Conservation (phyloP, 2,888 invertebrate species). For the Leucoptera coffeella region DNA sequence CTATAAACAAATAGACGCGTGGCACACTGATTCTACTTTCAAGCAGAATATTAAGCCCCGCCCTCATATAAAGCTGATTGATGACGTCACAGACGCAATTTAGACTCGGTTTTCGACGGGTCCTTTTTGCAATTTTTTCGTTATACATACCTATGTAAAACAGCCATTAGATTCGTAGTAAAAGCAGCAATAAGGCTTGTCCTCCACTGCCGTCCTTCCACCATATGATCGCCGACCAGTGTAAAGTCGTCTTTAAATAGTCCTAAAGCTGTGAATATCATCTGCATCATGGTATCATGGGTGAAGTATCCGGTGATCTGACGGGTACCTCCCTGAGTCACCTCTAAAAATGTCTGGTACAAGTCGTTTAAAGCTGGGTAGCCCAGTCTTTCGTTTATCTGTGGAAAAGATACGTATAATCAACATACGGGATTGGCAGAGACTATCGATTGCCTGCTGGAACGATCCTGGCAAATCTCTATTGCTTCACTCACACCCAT, state of each 20-base stretch:
- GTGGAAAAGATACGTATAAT: not conserved
- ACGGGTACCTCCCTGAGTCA: slow-evolving; percentile 14
- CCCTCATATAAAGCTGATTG: too few relatives aligned
- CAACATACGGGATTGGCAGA: not conserved
- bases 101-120: too few relatives aligned
- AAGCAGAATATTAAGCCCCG: too few relatives aligned
- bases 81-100: too few relatives aligned
- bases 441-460: too few relatives aligned
- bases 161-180: slow-evolving; percentile 64
- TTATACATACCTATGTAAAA: slow-evolving; percentile 68
- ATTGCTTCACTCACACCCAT: too few relatives aligned
- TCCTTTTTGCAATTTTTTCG: too few relatives aligned
- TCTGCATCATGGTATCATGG: slow-evolving; percentile 60
- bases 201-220: slow-evolving; percentile 56
- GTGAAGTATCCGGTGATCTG: slow-evolving; percentile 63
- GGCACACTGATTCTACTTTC: too few relatives aligned
- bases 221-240: slow-evolving; percentile 51
- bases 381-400: slow-evolving; percentile 31
- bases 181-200: slow-evolving; percentile 64
- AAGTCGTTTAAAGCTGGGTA: slow-evolving; percentile 63
- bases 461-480: too few relatives aligned
- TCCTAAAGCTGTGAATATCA: slow-evolving; percentile 58
- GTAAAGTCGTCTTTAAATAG: slow-evolving; percentile 53
- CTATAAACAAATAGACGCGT: too few relatives aligned
- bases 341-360: slow-evolving; percentile 38